Base-by-base conservation (phyloP, 30 jellyfish, hydroid and myxozoan genomes). In the Mastigias papua region DNA sequence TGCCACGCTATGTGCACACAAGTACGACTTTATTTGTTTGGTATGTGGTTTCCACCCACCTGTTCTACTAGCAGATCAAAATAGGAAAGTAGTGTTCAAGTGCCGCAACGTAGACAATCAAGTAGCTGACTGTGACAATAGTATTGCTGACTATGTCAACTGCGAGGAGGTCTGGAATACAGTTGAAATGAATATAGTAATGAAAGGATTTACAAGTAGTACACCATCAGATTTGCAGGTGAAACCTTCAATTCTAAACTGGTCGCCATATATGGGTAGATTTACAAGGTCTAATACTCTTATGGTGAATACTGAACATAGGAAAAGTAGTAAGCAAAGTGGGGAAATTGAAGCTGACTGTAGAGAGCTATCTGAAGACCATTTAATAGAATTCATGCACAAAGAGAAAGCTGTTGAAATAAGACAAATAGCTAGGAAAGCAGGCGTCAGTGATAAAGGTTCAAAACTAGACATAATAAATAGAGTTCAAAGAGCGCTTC, bases 231-330 rank as follows among this genome's bases (percentile, higher is more conserved):
- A 48, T 0, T 37, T 37, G n/a, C 58, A 60, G 72, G 54, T 84
- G 0, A 62, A 5, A 27, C 90, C 95, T 1, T 27, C 54, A 50
- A 29, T 86, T 29, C 65, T 35, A 2, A 17, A 1, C 21, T 84
- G 93, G 93, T 60, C 93, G 10, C 93, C 93, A 5, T 84, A 19
- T 57, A 84, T 84, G 26, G 81, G 80, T 2, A 46, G 32, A 23
- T 10, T n/a, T 32, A 22, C 46, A 16, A 73, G 93, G 8, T 19
- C 50, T 15, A 29, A 58, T 5, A 30, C 32, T 19, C 5, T 42
- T 20, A 61, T 84, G 28, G 27, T 84, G 11, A 84, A 84, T 35
- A 84, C 93, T 1, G 93, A 84, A 50, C 71, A 69, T 29, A 69
- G 70, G 67, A 73, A 84, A 72, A 62, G 42, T 17, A 32, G 37